Evolutionary conservation across 1,140 invertebrate genomes (phyloP).

Genomic region (Saccostrea cuccullata): DNA sequence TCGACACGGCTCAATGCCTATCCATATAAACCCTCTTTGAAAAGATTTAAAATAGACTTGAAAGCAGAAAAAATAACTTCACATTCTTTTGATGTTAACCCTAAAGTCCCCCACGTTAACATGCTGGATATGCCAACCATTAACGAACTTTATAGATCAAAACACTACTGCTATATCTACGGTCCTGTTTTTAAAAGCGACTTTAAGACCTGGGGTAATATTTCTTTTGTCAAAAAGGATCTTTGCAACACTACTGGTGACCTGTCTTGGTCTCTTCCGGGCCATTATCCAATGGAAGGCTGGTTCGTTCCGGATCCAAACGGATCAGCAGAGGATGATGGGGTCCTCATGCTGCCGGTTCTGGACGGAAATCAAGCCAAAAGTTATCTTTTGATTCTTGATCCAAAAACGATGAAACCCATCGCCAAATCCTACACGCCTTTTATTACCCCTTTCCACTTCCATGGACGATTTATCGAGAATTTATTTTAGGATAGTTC

Average conservation of each 20-base stretch:
- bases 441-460: conserved; percentile 68
- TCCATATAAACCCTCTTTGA: conserved; percentile 55
- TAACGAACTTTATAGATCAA: conserved; percentile 69
- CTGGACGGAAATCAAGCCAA: conserved; percentile 63
- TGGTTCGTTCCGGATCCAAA: conserved; percentile 69
- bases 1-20: conserved; percentile 57
- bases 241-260: conserved; percentile 65
- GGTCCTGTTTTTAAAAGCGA: conserved; percentile 71
- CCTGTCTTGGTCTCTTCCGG: conserved; percentile 56
- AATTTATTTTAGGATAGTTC: conserved; percentile 42
- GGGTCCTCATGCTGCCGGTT: conserved; percentile 68
- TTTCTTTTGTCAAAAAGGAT: conserved; percentile 74
- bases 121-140: conserved; percentile 73
- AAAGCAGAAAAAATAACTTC: conserved; percentile 39
- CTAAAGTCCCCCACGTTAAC: conserved; percentile 48
- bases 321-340: conserved; percentile 69
- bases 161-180: conserved; percentile 72
- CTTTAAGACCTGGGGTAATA: conserved; percentile 59
- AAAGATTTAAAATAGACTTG: conserved; percentile 67
- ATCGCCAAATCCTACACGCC: conserved; percentile 65
- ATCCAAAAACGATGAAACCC: conserved; percentile 65
- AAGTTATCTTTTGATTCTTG: conserved; percentile 68
- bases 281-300: conserved; percentile 71
- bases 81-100: conserved; percentile 43
- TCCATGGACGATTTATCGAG: conserved; percentile 73